phyloP scores from a whole-genome alignment of 1,140 invertebrate genomes.

The Zeugodacus cucurbitae region DNA sequence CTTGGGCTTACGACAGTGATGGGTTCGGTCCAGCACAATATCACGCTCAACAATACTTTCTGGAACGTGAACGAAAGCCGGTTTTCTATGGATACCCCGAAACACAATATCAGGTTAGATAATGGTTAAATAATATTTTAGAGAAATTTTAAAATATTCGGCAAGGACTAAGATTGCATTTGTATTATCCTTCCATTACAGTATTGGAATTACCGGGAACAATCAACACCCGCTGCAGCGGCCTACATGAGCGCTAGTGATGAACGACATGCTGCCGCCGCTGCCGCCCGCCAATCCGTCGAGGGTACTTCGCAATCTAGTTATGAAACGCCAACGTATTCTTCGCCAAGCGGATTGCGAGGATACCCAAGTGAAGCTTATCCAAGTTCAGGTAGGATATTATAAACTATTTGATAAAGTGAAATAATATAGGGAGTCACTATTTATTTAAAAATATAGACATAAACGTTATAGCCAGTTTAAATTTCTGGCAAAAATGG shows the following conservation, averaged over 20 bases:
- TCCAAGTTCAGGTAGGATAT: conserved; percentile 61
- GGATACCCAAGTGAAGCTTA: conserved; percentile 63
- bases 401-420: too few species aligned
- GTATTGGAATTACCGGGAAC: conserved; percentile 65
- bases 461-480: too few species aligned
- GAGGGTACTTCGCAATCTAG: conserved; percentile 65
- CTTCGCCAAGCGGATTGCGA: conserved; percentile 61
- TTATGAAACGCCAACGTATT: conserved; percentile 64
- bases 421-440: too few species aligned
- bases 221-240: conserved; percentile 57
- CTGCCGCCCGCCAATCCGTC: conserved; percentile 62
- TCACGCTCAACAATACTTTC: conserved; percentile 58
- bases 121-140: neutral
- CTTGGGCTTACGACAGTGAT: conserved; percentile 62
- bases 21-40: conserved; percentile 61
- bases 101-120: conserved; percentile 64
- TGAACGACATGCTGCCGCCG: conserved; percentile 62
- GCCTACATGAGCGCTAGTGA: conserved; percentile 63
- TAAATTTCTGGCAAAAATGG: too few species aligned
- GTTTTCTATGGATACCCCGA: conserved; percentile 64
- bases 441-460: too few species aligned
- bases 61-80: conserved; percentile 63
- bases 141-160: too few species aligned
- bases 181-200: too few species aligned
- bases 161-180: too few species aligned